Base-by-base conservation (phyloP, 2,113 vertebrate genomes). In the Rhinopithecus roxellana region DNA sequence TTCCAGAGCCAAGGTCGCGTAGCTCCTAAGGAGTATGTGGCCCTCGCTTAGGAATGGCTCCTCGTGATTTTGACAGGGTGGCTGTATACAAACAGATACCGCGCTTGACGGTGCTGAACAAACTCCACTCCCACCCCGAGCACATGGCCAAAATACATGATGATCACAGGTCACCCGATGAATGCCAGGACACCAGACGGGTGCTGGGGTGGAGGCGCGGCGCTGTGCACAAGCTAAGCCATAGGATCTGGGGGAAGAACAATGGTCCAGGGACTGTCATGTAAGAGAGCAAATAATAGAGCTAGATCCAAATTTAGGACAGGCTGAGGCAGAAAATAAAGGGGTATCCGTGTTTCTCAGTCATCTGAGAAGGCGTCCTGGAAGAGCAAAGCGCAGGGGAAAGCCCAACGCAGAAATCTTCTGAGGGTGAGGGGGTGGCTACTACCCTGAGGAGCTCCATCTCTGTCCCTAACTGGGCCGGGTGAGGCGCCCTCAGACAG, bases 151-250 rank as follows among this genome's bases (percentile, higher is more conserved):
- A n/a, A 59, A 48, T 13, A n/a, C 6, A 13, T 14, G 48, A 50
- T 50, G 48, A 7, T 55, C 74, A 25, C 50, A n/a, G 64, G 25
- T 40, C 27, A 25, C 57, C 23, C 13, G 79, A 59, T 57, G 55
- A 86, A 55, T 3, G 57, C 83, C 83, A 55, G 11, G 20, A 55
- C 12, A 20, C 4, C 48, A 35, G 74, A 6, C 32, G 50, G 20
- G 13, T 12, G 61, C 57, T 43, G 10, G 0, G 16, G 27, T 11
- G 43, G 14, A 64, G 72, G 9, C 5, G 0, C 0, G 23, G 40
- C 1, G 10, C 45, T 6, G 8, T 45, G 8, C 22, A 11, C 20
- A 25, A n/a, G 30, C 64, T 48, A 30, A 89, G 74, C 70, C 6
- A 8, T 27, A 3, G 75, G 61, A 5, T 12, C 45, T 14, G 11